Conservation (phyloP, 1,140 invertebrate genomes). For the Chironomus striatipennis region DNA sequence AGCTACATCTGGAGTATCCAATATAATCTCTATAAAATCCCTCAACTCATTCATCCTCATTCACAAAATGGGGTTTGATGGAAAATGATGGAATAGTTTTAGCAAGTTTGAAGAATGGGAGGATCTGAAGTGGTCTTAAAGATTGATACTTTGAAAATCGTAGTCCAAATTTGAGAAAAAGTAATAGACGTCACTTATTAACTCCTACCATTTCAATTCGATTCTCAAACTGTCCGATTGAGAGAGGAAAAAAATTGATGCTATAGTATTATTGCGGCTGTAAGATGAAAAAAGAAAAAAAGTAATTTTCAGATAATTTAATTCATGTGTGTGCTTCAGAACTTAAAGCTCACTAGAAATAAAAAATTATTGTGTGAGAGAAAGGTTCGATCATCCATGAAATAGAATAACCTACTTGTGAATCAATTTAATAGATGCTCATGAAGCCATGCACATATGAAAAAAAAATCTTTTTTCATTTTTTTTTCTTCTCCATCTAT, state of each 20-base stretch:
- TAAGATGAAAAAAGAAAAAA: neutral
- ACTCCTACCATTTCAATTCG: too few species aligned
- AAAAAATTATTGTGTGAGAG: neutral
- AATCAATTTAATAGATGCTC: slow-evolving; percentile 19
- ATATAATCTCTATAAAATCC: slow-evolving; percentile 8
- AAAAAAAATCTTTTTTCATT: neutral
- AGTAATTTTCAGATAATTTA: slow-evolving; percentile 23
- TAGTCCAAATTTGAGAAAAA: too few species aligned
- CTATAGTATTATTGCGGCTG: neutral
- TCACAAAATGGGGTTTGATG: neutral
- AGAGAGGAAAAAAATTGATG: neutral
- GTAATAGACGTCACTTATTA: too few species aligned
- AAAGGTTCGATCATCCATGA: slow-evolving; percentile 17
- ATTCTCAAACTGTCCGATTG: neutral
- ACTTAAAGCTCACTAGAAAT: neutral
- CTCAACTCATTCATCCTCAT: neutral
- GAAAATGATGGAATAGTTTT: too few species aligned
- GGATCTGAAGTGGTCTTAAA: too few species aligned
- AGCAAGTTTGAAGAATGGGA: too few species aligned
- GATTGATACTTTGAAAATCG: too few species aligned
- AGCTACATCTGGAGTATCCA: slow-evolving; percentile 11
- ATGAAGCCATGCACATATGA: neutral
- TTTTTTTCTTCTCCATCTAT: neutral
- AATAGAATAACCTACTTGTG: slow-evolving; percentile 23
- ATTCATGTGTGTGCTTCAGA: neutral